These are phyloP conservation scores for Romanomermis culicivorax DNA, from an alignment of 2,888 invertebrate species.

Conservation along the genomic window DNA sequence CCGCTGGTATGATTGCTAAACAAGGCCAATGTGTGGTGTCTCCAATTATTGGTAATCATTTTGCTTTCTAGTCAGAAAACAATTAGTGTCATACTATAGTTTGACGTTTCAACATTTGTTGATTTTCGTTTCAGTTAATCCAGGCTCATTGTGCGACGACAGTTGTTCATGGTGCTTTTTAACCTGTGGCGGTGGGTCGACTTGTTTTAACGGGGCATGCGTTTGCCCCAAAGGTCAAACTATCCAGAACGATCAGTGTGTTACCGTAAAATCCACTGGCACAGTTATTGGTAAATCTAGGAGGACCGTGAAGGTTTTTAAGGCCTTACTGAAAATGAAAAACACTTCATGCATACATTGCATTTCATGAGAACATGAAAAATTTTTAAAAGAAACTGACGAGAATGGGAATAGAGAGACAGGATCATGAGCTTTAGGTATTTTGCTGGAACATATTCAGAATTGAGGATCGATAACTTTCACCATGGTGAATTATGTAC, in stretches of 20 bases:
- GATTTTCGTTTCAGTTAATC: conserved; percentile 11
- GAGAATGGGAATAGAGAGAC: too few relatives aligned
- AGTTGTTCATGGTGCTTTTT: not conserved
- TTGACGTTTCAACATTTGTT: not conserved
- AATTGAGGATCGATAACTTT: too few relatives aligned
- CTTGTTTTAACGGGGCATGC: conserved; percentile 18
- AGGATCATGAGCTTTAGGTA: too few relatives aligned
- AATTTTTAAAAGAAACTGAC: too few relatives aligned
- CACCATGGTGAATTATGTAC: too few relatives aligned
- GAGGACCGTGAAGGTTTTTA: too few relatives aligned
- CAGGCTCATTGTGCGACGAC: conserved; percentile 9
- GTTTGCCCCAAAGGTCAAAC: conserved; percentile 15
- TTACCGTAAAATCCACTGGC: not conserved
- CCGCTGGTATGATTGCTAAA: conserved; percentile 6
- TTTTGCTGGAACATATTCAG: too few relatives aligned
- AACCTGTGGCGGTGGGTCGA: conserved; percentile 17
- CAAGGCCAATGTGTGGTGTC: not conserved
- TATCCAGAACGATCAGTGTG: conserved; percentile 8
- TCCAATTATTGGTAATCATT: not conserved
- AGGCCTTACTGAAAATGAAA: too few relatives aligned
- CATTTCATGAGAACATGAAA: too few relatives aligned
- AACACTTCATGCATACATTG: too few relatives aligned
- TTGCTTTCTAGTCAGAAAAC: not conserved
- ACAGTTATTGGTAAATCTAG: not conserved
- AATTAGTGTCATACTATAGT: not conserved